Evolutionary conservation across 2,888 invertebrate species (phyloP).

Genomic region (Sicus ferrugineus): DNA sequence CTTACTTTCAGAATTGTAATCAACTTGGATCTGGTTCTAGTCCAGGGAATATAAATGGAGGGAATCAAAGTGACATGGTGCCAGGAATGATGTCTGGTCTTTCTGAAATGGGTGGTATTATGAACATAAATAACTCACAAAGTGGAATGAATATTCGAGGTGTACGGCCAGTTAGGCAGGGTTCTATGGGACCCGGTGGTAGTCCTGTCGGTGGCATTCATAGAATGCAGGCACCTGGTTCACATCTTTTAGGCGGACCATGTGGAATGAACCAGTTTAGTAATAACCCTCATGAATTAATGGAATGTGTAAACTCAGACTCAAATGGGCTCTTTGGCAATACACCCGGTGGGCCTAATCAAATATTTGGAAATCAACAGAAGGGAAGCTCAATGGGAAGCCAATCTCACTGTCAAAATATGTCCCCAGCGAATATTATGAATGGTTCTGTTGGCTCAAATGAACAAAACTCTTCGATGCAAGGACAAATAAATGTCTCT

Average conservation of each 20-base stretch:
- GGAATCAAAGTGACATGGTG: slow-evolving; percentile 54
- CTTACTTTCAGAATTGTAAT: slow-evolving; percentile 61
- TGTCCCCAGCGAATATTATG: slow-evolving; percentile 36
- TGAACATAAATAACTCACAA: slow-evolving; percentile 47
- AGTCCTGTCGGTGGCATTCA: slow-evolving; percentile 44
- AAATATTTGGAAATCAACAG: slow-evolving; percentile 44
- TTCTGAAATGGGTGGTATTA: slow-evolving; percentile 40
- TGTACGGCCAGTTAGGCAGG: slow-evolving; percentile 69
- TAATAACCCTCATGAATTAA: slow-evolving; percentile 51
- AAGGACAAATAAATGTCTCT: slow-evolving; percentile 40
- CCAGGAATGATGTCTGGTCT: slow-evolving; percentile 57
- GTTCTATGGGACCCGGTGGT: slow-evolving; percentile 51
- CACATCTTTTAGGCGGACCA: slow-evolving; percentile 43
- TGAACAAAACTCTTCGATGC: slow-evolving; percentile 45
- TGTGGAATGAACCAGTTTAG: slow-evolving; percentile 50
- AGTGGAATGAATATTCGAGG: slow-evolving; percentile 59
- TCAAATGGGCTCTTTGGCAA: slow-evolving; percentile 44
- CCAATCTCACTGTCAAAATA: slow-evolving; percentile 41
- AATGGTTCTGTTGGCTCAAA: slow-evolving; percentile 40
- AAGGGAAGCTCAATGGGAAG: slow-evolving; percentile 43
- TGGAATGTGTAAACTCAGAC: slow-evolving; percentile 50
- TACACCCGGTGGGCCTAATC: slow-evolving; percentile 43
- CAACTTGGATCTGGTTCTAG: slow-evolving; percentile 53
- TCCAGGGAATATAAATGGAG: slow-evolving; percentile 41
- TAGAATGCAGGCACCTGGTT: slow-evolving; percentile 49